Conservation (phyloP, 2,888 invertebrate genomes). For the Rhingia campestris region DNA sequence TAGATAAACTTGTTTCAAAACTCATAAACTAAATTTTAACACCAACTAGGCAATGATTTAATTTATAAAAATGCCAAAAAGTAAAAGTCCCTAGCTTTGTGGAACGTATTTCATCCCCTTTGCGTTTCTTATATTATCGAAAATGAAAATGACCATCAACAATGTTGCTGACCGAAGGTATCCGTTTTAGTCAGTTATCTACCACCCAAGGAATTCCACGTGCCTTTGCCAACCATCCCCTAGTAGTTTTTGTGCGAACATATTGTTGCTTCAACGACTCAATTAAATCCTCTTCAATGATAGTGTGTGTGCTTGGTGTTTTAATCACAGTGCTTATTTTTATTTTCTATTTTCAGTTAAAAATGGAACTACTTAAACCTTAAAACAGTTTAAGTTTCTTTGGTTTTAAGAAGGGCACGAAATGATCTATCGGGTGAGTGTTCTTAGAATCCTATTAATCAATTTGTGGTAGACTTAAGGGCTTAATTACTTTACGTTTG, state of each 20-base stretch:
- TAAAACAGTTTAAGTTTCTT: not conserved
- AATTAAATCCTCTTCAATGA: conserved; percentile 25
- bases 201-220: conserved; percentile 19
- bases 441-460: not conserved
- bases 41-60: no score
- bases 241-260: not conserved
- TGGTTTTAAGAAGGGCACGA: not conserved
- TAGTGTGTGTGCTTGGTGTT: conserved; percentile 53
- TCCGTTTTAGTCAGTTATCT: conserved; percentile 25
- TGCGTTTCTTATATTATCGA: not conserved
- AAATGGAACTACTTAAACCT: conserved; percentile 48
- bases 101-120: not conserved
- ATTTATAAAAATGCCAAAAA: no score
- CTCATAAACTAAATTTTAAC: no score
- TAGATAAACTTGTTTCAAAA: no score
- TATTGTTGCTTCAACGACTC: not conserved
- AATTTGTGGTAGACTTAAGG: not conserved
- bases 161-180: conserved; percentile 19
- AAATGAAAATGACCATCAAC: conserved; percentile 10
- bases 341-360: conserved; percentile 51
- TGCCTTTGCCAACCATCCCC: not conserved
- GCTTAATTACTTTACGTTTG: not conserved
- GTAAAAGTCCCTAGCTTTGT: no score
- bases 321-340: conserved; percentile 54
- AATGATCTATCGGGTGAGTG: not conserved